Base-by-base conservation (phyloP, 2,113 vertebrate species). In the Petrocephalus zakoni region DNA sequence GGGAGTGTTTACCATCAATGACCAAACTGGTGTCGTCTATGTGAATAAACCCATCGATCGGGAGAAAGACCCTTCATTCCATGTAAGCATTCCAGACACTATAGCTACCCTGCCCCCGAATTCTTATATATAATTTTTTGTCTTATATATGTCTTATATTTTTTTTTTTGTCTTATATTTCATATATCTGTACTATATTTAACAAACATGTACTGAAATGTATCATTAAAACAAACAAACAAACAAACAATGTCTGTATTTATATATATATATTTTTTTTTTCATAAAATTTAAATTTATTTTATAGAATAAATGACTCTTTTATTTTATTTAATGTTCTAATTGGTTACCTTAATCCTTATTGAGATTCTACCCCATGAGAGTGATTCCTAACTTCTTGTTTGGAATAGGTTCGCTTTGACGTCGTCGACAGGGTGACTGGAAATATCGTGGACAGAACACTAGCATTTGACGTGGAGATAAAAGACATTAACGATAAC, bases 401-500 rank as follows among this genome's bases (percentile, higher is more conserved):
- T 34, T 56, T 47, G 72, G 15, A 52, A 68, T 92, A 97, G 97
- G 93, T 98, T 87, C 90, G 90, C 53, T 96, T 96, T 85, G 92
- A 97, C 86, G 89, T 95, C 10, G 21, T 52, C 0, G 1, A 93
- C 53, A 90, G 0, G 55, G 0, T 0, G 0, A 94, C 91, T 0
- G 51, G 9, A 0, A 0, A 1, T 0, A 0, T 0, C 0, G 7
- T 96, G 25, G 97, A 97, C 90, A 90, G 0, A 3, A 93, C 95
- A 15, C 92, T 98, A 0, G 88, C 95, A 53, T 96, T 98, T 94
- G 94, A 93, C 11, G 89, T 97, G 2, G 92, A 92, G 2, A 75
- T 98, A 89, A 87, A 87, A 4, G 97, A 98, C 81, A 89, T 95
- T 85, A 98, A 97, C 88, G 96, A 97, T 90, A 97, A 97, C 0